These are phyloP conservation scores for Parnassius glacialis DNA, from an alignment of 2,888 invertebrate genomes.

Conservation along the genomic window DNA sequence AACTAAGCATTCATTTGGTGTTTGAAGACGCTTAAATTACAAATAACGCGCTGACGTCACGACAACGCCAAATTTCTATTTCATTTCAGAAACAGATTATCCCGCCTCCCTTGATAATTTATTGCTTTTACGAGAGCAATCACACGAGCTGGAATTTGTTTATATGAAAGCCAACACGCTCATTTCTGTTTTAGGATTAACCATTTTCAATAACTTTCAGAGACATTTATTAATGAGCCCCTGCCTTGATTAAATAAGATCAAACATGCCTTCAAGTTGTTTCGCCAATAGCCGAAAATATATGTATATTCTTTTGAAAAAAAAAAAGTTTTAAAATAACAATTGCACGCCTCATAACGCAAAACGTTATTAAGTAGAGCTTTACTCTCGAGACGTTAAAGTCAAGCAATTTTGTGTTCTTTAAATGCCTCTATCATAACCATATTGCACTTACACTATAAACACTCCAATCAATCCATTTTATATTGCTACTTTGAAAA, in stretches of 20 bases:
- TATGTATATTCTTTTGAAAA: too few relatives aligned
- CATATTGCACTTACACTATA: too few relatives aligned
- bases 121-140: constrained; percentile 18
- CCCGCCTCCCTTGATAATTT: constrained; percentile 15
- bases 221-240: not conserved
- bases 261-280: too few relatives aligned
- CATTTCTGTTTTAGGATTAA: constrained; percentile 4
- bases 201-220: not conserved
- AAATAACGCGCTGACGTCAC: constrained; percentile 7
- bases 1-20: not conserved
- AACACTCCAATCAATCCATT: too few relatives aligned
- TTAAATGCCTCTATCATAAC: too few relatives aligned
- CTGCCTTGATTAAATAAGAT: not conserved
- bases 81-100: constrained; percentile 18
- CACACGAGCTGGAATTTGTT: constrained; percentile 15
- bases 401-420: too few relatives aligned
- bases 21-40: constrained; percentile 16
- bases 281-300: too few relatives aligned
- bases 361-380: too few relatives aligned
- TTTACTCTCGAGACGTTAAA: too few relatives aligned
- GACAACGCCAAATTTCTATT: constrained; percentile 14
- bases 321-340: too few relatives aligned
- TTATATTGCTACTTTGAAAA: too few relatives aligned
- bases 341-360: too few relatives aligned
- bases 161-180: constrained; percentile 1